These are phyloP conservation scores for Cephalopterus ornatus DNA, from an alignment of 2,113 vertebrate species.

Conservation along the genomic window DNA sequence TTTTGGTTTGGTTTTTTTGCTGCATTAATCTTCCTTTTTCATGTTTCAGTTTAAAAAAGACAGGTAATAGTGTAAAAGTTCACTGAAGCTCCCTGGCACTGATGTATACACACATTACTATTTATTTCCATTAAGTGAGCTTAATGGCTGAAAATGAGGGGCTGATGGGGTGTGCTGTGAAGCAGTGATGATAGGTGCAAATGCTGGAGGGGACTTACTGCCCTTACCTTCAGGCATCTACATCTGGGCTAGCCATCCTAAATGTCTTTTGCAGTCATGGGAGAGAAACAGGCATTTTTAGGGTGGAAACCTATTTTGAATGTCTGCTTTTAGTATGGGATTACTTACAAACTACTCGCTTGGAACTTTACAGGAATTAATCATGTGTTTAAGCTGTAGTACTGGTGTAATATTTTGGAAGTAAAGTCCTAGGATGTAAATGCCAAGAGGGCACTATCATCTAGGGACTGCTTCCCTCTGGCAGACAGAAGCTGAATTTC, in stretches of 20 bases:
- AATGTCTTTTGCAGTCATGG: conserved; percentile 31
- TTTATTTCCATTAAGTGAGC: background rate
- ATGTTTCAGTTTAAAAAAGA: background rate
- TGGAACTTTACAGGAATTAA: background rate
- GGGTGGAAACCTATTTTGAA: conserved; percentile 5
- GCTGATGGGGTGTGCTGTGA: background rate
- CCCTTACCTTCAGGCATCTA: conserved; percentile 1
- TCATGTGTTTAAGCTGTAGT: background rate
- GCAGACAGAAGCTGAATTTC: background rate
- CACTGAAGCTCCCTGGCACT: background rate
- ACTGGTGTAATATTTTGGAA: background rate
- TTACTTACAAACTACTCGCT: background rate
- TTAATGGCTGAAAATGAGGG: background rate
- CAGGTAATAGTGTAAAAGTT: conserved; percentile 8
- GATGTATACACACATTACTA: background rate
- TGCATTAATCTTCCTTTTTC: background rate
- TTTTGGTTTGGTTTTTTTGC: background rate
- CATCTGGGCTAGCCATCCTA: conserved; percentile 17
- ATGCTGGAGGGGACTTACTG: background rate
- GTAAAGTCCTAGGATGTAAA: background rate
- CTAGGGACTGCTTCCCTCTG: background rate
- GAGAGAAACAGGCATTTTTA: conserved; percentile 7
- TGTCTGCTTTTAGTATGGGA: background rate
- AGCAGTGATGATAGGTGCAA: background rate
- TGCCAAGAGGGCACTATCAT: background rate